Evolutionary conservation across 2,888 invertebrate species (phyloP), one percentile per base, ranked within the genome.

Genomic region (Tryphoninae sp.): DNA sequence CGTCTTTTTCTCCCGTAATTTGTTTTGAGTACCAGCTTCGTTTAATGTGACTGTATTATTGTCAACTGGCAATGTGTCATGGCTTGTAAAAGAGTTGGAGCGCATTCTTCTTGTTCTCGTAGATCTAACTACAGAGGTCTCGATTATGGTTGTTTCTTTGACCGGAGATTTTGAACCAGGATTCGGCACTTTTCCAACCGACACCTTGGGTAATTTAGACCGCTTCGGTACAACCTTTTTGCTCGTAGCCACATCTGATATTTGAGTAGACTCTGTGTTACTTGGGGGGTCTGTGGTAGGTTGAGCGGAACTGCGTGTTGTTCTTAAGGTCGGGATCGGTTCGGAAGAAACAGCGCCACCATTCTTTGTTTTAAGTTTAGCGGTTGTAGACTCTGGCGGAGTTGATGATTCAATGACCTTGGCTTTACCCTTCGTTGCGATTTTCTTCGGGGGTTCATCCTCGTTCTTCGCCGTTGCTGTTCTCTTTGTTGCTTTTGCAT

Each of bases 11-110:
- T 3, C 19, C 7, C 23, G 9, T 9, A 62, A 23, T 16, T 22
- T 45, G n/a, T 11, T 1, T 2, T 78, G 23, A 4, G 55, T 13
- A 9, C 22, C 2, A 11, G 81, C 22, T 49, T 81, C 78, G 3
- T 62, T 33, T 33, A 33, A 33, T 33, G 0, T 7, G 7, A 6
- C 33, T 33, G 33, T 0, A 33, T 0, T 33, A 33, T 33, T 33
- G 7, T 33, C 33, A 6, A 4, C 33, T 6, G 33, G 33, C 33
- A 33, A 33, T 33, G 33, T 6, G 1, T 62, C 73, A 11, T 72
- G 64, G 9, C 53, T 62, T 55, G 81, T 67, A n/a, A 65, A 51
- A 2, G 82, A 79, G 55, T 72, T 76, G 11, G 72, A 67, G 51
- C 82, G 75, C 7, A 58, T 51, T 67, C 79, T 72, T 80, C 22